phyloP scores from a whole-genome alignment of 2,888 invertebrate species.

The Xylota segnis region DNA sequence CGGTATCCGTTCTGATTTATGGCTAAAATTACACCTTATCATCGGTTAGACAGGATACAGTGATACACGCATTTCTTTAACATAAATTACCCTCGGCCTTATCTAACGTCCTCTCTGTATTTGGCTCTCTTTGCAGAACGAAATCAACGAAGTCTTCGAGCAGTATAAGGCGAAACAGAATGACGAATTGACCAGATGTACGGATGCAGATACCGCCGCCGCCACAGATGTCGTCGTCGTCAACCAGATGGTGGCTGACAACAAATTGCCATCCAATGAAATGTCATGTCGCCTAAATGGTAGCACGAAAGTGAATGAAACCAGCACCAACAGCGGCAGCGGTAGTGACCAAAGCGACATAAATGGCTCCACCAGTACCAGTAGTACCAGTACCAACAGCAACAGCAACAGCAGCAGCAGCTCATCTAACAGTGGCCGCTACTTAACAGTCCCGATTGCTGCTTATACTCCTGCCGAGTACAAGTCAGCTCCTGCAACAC shows the following conservation, averaged over 20 bases:
- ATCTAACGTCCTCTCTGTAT: conserved; percentile 49
- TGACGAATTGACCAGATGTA: conserved; percentile 83
- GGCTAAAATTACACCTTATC: conserved; percentile 69
- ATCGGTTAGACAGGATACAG: conserved; percentile 68
- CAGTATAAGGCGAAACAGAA: conserved; percentile 78
- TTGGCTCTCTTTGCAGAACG: conserved; percentile 80
- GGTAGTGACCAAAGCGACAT: conserved; percentile 59
- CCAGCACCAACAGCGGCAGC: conserved; percentile 51
- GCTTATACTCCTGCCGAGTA: conserved; percentile 55
- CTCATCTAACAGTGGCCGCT: conserved; percentile 62
- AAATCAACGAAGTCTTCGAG: conserved; percentile 85
- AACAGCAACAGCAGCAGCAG: conserved; percentile 47
- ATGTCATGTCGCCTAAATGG: conserved; percentile 74
- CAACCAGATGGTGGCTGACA: conserved; percentile 65
- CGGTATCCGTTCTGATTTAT: conserved; percentile 64
- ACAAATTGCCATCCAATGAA: conserved; percentile 76
- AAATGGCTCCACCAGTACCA: conserved; percentile 49
- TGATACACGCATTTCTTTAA: conserved; percentile 64
- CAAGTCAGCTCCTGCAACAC: conserved; percentile 63
- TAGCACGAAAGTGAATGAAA: conserved; percentile 75
- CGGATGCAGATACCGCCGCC: conserved; percentile 82
- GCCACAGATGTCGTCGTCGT: conserved; percentile 77
- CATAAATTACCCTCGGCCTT: conserved; percentile 68
- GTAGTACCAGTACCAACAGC: too few relatives aligned
- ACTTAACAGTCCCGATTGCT: conserved; percentile 75